These are phyloP conservation scores for Berghia stephanieae DNA, from an alignment of 1,140 invertebrate genomes.

Conservation along the genomic window DNA sequence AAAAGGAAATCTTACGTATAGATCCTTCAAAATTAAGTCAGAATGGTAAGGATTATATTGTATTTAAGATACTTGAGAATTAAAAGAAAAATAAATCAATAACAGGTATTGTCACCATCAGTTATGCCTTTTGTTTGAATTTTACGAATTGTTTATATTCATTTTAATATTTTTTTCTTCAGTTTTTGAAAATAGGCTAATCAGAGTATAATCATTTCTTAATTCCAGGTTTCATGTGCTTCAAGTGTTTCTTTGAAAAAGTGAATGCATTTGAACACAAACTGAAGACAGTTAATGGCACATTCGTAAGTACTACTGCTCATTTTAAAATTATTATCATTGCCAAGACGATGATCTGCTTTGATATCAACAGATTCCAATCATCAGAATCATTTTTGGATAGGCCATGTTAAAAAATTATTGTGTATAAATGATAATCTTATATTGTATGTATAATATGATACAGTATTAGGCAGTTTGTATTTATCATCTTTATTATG, in stretches of 20 bases:
- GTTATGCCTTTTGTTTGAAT: background rate
- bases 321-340: too few relatives aligned
- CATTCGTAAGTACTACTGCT: slow-evolving; percentile 53
- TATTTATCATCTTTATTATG: too few relatives aligned
- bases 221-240: slow-evolving; percentile 67
- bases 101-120: too few relatives aligned
- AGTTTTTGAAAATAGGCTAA: background rate
- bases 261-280: slow-evolving; percentile 69
- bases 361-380: too few relatives aligned
- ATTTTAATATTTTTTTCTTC: background rate
- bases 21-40: slow-evolving; percentile 66
- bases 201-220: background rate
- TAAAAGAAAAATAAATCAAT: too few relatives aligned
- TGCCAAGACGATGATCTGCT: too few relatives aligned
- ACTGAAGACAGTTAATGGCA: slow-evolving; percentile 54
- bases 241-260: slow-evolving; percentile 70
- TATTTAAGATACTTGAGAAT: too few relatives aligned
- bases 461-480: too few relatives aligned
- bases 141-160: background rate
- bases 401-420: too few relatives aligned
- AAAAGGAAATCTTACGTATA: slow-evolving; percentile 68
- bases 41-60: slow-evolving; percentile 57
- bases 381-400: too few relatives aligned
- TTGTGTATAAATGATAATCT: too few relatives aligned
- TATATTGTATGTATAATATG: too few relatives aligned